Conservation (phyloP, 2,888 invertebrate species). For the Napeogenes inachia region DNA sequence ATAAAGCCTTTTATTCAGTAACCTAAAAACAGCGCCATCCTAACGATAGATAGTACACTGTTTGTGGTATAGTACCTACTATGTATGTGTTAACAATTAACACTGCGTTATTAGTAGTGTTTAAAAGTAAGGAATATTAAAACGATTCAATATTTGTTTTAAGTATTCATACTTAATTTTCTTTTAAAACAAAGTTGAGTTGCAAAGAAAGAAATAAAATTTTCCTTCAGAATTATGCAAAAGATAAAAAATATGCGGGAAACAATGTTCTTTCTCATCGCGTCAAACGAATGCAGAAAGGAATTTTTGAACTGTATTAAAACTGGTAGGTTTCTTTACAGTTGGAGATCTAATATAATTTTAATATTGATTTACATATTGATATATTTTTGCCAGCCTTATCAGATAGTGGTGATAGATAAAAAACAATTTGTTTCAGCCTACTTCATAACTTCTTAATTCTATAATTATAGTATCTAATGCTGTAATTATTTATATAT, state of each 20-base stretch:
- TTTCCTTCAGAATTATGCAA: slow-evolving; percentile 18
- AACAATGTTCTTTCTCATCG: slow-evolving; percentile 19
- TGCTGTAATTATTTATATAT: no score
- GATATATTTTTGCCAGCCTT: no score
- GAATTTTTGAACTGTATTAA: slow-evolving; percentile 24
- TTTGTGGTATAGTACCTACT: no score
- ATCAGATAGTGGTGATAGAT: no score
- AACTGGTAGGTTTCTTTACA: slow-evolving; percentile 3
- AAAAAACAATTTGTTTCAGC: no score
- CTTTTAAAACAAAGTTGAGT: background rate
- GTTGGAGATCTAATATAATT: slow-evolving; percentile 7
- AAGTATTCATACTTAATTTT: slow-evolving; percentile 5
- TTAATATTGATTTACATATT: background rate
- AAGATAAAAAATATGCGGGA: slow-evolving; percentile 22
- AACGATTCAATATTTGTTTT: background rate
- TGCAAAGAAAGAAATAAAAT: slow-evolving; percentile 17
- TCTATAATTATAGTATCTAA: no score
- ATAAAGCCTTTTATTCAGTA: no score
- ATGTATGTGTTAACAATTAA: no score
- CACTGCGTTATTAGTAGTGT: background rate
- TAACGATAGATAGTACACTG: no score
- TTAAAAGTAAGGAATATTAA: background rate
- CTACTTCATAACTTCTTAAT: no score
- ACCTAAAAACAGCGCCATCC: no score
- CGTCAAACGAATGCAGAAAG: slow-evolving; percentile 20